Percentiles rank a stretch among this genome's conserved stretches.
These are phyloP conservation scores for Chrysogorgia sp. DNA, from an alignment of 92 coral and sea anemone species.

Conservation along the genomic window DNA sequence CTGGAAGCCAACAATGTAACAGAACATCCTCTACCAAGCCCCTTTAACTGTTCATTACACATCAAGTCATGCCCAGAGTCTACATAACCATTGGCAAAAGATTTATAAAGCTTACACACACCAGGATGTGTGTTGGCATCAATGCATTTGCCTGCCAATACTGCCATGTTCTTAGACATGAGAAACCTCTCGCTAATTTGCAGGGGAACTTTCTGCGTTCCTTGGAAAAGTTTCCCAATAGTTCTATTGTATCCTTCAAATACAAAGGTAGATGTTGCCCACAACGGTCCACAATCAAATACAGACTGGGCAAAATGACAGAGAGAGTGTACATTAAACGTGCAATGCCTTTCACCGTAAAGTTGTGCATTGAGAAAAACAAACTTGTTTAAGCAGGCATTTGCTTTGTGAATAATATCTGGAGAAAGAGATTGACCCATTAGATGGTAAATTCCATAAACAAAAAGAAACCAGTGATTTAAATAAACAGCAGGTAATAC, in stretches of 20 bases:
- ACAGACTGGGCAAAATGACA: neutral
- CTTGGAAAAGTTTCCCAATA: neutral
- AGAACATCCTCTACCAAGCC: neutral
- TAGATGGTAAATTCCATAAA: conserved; percentile 5
- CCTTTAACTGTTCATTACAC: neutral
- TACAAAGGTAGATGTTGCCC: neutral
- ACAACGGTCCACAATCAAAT: neutral
- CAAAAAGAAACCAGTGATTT: conserved; percentile 15
- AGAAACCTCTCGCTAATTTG: neutral
- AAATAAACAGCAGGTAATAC: neutral
- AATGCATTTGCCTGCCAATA: too few relatives aligned
- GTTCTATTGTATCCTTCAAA: conserved; percentile 17
- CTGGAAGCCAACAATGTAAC: neutral
- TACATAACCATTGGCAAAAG: too few relatives aligned
- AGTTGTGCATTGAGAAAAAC: neutral
- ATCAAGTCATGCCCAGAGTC: neutral
- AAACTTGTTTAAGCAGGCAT: neutral
- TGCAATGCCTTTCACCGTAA: neutral
- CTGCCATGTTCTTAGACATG: neutral
- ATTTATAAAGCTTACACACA: too few relatives aligned
- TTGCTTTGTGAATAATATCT: neutral
- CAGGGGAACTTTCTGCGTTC: conserved; percentile 2
- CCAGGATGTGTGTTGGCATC: too few relatives aligned
- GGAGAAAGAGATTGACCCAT: neutral
- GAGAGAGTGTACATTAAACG: neutral